These are phyloP conservation scores for Oncorhynchus kisutch DNA, from an alignment of 2,113 vertebrate genomes.

Conservation along the genomic window DNA sequence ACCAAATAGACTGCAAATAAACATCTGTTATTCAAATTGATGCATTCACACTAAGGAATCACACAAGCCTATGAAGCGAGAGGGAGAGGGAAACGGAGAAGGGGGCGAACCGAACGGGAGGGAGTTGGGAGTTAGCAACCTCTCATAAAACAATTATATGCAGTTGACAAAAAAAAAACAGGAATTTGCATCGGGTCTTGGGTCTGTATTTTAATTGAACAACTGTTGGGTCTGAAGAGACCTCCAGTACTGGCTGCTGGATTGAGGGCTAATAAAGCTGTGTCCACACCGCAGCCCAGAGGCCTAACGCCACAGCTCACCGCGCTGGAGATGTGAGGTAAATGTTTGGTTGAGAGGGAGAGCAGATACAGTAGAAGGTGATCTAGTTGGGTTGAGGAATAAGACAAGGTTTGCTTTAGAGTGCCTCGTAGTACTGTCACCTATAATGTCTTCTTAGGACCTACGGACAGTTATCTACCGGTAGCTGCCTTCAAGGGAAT, in stretches of 20 bases:
- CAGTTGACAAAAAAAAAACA: conserved; percentile 43
- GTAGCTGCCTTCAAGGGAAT: too few species aligned
- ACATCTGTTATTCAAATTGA: conserved; percentile 63
- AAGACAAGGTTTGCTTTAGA: too few species aligned
- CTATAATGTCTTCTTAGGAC: too few species aligned
- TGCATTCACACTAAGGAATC: conserved; percentile 37
- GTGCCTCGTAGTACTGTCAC: too few species aligned
- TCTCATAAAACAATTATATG: conserved; percentile 48
- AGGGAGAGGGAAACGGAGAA: not conserved
- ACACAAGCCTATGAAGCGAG: conserved; percentile 20
- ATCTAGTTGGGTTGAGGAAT: too few species aligned
- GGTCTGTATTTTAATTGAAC: conserved; percentile 45
- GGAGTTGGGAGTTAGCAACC: conserved; percentile 21
- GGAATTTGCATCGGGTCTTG: conserved; percentile 4
- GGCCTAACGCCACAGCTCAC: too few species aligned
- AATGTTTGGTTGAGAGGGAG: too few species aligned
- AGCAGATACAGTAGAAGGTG: too few species aligned
- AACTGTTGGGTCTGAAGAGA: conserved; percentile 33
- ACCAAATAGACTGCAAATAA: conserved; percentile 37
- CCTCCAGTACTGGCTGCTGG: not conserved
- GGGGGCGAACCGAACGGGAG: conserved; percentile 2
- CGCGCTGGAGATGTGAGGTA: too few species aligned
- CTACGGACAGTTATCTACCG: too few species aligned
- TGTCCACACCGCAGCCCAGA: not conserved
- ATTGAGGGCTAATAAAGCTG: conserved; percentile 34